Percentiles rank a stretch among this genome's conserved stretches.
These are phyloP conservation scores for Peromyscus polionotus DNA, from an alignment of 2,113 vertebrate species.

Conservation along the genomic window DNA sequence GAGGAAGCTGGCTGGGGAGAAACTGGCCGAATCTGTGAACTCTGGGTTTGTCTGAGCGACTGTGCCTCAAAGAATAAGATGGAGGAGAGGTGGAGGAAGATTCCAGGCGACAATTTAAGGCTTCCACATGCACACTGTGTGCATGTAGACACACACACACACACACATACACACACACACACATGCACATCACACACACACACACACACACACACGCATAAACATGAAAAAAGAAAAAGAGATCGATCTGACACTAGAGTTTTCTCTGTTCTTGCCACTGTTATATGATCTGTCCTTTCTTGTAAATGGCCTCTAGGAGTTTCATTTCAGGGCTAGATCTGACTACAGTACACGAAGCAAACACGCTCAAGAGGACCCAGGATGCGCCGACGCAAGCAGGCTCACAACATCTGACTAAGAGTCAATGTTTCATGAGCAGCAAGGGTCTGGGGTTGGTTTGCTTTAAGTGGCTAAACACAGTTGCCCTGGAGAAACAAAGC, in stretches of 20 bases:
- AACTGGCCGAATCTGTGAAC: neutral
- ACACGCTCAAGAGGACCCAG: no score
- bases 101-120: neutral
- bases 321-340: neutral
- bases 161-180: neutral
- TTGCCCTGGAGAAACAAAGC: neutral
- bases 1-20: neutral
- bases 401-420: neutral
- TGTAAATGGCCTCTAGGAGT: neutral
- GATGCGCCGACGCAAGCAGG: neutral
- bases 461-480: neutral
- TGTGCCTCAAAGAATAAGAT: neutral
- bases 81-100: neutral
- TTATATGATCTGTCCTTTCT: neutral
- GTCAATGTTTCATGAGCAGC: neutral
- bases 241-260: neutral
- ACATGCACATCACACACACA: no score
- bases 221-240: neutral
- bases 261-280: neutral
- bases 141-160: no score
- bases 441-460: neutral
- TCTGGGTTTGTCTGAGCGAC: neutral
- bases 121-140: neutral
- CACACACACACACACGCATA: neutral
- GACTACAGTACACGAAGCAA: neutral